Evolutionary conservation across 1,140 invertebrate genomes (phyloP).

Genomic region (Achatina immaculata): DNA sequence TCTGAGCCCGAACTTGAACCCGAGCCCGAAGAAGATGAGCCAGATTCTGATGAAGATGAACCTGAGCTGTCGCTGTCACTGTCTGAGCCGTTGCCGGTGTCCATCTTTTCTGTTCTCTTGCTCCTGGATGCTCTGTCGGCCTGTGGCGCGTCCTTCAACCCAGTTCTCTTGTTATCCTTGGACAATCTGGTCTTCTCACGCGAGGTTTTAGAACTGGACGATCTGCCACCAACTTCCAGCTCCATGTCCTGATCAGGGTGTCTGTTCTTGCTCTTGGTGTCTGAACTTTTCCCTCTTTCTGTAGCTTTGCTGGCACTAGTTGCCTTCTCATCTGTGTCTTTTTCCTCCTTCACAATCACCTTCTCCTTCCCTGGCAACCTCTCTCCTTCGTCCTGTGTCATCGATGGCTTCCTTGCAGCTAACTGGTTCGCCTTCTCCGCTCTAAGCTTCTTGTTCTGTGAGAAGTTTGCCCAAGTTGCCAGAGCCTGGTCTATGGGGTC

Average conservation of each 20-base stretch:
- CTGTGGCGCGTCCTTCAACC: not conserved
- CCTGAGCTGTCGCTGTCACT: conserved; percentile 39
- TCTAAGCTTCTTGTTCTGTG: conserved; percentile 24
- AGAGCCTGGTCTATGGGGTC: conserved; percentile 33
- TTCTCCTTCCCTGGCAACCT: conserved; percentile 7
- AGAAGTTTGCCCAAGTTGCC: conserved; percentile 17
- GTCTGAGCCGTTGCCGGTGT: conserved; percentile 37
- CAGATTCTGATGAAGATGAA: conserved; percentile 44
- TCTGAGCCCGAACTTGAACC: conserved; percentile 35
- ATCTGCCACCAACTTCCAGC: not conserved
- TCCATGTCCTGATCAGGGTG: not conserved
- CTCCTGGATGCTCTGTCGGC: conserved; percentile 31
- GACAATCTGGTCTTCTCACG: not conserved
- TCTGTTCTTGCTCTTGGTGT: not conserved
- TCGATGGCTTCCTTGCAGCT: not conserved
- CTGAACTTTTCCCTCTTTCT: not conserved
- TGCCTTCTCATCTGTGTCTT: conserved; percentile 23
- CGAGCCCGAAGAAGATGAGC: conserved; percentile 34
- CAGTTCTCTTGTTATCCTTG: not conserved
- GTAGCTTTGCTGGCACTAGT: not conserved
- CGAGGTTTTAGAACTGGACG: not conserved
- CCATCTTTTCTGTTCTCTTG: conserved; percentile 41
- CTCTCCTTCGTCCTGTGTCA: conserved; percentile 17
- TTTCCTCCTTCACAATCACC: conserved; percentile 18
- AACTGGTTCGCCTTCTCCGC: not conserved